Base-by-base conservation (phyloP, 2,797 vertebrate genomes). In the Calcarius lapponicus region DNA sequence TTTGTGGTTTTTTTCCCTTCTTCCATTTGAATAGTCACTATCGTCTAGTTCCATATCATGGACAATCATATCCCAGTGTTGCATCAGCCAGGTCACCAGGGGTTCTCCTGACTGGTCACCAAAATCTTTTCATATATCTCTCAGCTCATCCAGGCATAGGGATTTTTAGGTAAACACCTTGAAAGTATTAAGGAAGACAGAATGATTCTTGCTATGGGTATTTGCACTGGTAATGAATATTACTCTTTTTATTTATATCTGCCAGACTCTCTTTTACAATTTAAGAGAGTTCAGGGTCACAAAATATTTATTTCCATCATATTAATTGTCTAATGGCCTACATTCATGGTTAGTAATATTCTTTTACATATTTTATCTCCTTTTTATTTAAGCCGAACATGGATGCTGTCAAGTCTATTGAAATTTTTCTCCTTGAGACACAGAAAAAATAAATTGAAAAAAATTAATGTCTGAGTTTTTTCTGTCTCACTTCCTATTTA, bases 361-460 rank as follows among this genome's bases (percentile, higher is more conserved):
- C 6, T 56, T 84, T 65, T 38, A 42, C 17, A 32, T 66, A 78
- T 65, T 85, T 73, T 9, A 43, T 51, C 26, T 85, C 5, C 5
- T 56, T 82, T 65, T 73, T 73, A 6, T 79, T 22, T 62, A 53
- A 80, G 8, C 13, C 61, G 36, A 60, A 31, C 11, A 50, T 36
- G 38, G 36, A 85, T 60, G 13, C 7, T 60, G 28, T 75, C 32
- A 86, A 70, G 31, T 40, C 48, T 66, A 86, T 45, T 54, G 47
- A 90, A 82, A 25, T 67, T 3, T 5, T 16, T 88, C 45, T 47
- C 29, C 58, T 82, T 47, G 48, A 31, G 67, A 72, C 8, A 53
- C 10, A 40, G 29, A n/a, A 2, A 93, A 93, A 91, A 40, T 22
- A 78, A n/a, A 79, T 43, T 72, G 36, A 73, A 83, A 93, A 93